These are phyloP conservation scores for Diorhabda elongata DNA, from an alignment of 1,140 invertebrate species.

Conservation along the genomic window DNA sequence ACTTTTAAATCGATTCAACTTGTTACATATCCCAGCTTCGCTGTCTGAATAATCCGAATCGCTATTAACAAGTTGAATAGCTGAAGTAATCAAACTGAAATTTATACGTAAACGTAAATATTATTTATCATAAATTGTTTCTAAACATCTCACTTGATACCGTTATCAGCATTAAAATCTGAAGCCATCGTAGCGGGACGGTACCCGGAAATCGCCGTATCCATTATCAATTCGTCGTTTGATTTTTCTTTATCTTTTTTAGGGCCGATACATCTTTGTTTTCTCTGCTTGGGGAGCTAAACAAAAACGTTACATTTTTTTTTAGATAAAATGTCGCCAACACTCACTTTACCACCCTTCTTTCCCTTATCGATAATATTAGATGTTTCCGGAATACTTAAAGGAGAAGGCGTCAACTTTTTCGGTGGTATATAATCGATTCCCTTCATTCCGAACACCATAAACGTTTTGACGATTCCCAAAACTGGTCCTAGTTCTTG, in stretches of 20 bases:
- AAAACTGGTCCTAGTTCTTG: slow-evolving; percentile 50
- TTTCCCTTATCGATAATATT: slow-evolving; percentile 44
- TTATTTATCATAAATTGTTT: slow-evolving; percentile 14
- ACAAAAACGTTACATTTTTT: neutral
- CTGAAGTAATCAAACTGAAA: neutral
- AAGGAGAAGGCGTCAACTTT: slow-evolving; percentile 50
- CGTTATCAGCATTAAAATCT: slow-evolving; percentile 27
- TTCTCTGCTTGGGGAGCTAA: slow-evolving; percentile 44
- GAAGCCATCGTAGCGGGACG: slow-evolving; percentile 26
- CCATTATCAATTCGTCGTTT: slow-evolving; percentile 25
- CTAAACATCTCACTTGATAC: slow-evolving; percentile 14
- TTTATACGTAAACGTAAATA: slow-evolving; percentile 8
- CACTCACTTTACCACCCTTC: slow-evolving; percentile 45
- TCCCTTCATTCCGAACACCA: slow-evolving; percentile 50
- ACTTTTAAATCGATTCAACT: slow-evolving; percentile 40
- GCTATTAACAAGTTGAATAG: slow-evolving; percentile 44
- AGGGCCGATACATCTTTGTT: slow-evolving; percentile 33
- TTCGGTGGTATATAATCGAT: slow-evolving; percentile 42
- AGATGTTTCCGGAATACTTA: slow-evolving; percentile 52
- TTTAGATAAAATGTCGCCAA: neutral
- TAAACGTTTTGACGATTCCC: slow-evolving; percentile 52
- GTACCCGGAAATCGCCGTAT: slow-evolving; percentile 19
- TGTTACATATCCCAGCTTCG: slow-evolving; percentile 43
- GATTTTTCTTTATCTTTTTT: slow-evolving; percentile 38
- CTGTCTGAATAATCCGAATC: slow-evolving; percentile 55